Conservation (phyloP, 2,113 vertebrate species). For the Okapia johnstoni region DNA sequence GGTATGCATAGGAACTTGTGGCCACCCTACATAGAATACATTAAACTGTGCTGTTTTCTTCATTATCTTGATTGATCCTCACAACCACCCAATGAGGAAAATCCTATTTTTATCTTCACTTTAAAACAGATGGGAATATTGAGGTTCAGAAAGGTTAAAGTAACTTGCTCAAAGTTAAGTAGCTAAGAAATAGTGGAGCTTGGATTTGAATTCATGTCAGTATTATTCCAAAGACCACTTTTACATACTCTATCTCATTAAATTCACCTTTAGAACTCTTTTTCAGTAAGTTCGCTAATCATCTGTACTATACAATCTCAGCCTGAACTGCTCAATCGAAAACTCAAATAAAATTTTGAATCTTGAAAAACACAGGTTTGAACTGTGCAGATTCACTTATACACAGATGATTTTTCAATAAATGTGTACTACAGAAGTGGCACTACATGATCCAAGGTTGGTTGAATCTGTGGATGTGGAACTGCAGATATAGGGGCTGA, state of each 20-base stretch:
- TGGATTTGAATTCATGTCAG: not conserved
- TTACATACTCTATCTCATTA: not conserved
- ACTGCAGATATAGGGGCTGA: not conserved
- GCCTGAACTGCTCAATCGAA: not conserved
- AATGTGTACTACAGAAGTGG: not conserved
- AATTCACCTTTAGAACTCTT: not conserved
- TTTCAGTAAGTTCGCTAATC: not conserved
- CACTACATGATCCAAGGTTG: not conserved
- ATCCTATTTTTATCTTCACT: not conserved
- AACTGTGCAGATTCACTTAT: not conserved
- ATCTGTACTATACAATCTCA: not conserved
- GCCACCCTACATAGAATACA: not conserved
- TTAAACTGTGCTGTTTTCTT: not conserved
- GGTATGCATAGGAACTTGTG: not conserved
- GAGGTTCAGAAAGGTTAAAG: not conserved
- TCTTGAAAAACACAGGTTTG: not conserved
- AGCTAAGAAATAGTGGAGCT: not conserved
- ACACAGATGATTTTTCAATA: not conserved
- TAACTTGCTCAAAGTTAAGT: not conserved
- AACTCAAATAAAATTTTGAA: not conserved
- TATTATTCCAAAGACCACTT: not conserved
- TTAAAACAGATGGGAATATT: not conserved
- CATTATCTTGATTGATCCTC: constrained; percentile 2
- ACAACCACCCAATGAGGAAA: not conserved
- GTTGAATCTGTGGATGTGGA: not conserved